A percentile compares a stretch with the other conserved stretches of the same genome.
These are phyloP conservation scores for Heliconius charithonia DNA, from an alignment of 2,888 invertebrate species.

Conservation along the genomic window DNA sequence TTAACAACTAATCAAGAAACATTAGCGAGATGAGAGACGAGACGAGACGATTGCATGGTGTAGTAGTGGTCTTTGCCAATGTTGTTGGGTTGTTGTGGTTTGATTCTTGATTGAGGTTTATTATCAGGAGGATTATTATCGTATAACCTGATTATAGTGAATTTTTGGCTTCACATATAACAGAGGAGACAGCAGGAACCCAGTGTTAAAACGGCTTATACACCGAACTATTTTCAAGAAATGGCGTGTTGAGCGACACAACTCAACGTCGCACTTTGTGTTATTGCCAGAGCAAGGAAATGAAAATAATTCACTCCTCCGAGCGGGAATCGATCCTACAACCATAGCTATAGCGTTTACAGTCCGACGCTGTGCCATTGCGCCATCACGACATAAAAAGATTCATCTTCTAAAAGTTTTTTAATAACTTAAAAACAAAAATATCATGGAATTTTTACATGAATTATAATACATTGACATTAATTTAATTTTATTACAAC, in stretches of 20 bases:
- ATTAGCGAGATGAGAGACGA: slow-evolving; percentile 7
- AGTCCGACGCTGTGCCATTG: too few relatives aligned
- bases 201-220: too few relatives aligned
- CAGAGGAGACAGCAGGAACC: too few relatives aligned
- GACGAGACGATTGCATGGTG: neutral
- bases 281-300: too few relatives aligned
- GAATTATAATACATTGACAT: neutral
- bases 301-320: too few relatives aligned
- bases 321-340: too few relatives aligned
- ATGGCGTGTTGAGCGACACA: too few relatives aligned
- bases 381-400: too few relatives aligned
- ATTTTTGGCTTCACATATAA: too few relatives aligned
- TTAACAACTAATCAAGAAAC: slow-evolving; percentile 15
- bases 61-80: neutral
- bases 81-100: neutral
- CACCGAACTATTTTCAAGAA: too few relatives aligned
- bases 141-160: neutral
- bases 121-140: neutral
- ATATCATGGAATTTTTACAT: neutral
- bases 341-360: too few relatives aligned
- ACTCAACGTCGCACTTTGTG: too few relatives aligned
- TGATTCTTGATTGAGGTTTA: neutral
- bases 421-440: neutral
- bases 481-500: neutral
- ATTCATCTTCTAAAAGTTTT: neutral